Percentiles rank a stretch among this genome's conserved stretches.
phyloP scores from a whole-genome alignment of 2,113 vertebrate species.

The Irena cyanogastra region DNA sequence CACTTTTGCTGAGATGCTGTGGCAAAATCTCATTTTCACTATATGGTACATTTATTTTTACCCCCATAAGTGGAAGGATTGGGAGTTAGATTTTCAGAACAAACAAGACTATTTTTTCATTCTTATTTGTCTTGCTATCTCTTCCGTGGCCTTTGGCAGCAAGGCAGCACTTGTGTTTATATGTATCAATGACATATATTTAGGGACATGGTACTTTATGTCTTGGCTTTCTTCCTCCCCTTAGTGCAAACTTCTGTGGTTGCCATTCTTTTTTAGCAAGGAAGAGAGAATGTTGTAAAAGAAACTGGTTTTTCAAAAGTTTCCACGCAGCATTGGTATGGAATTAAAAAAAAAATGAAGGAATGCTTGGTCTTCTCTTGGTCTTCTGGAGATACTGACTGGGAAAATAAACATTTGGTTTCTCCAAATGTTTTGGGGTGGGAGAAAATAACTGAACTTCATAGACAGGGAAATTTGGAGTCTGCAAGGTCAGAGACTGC shows the following conservation, averaged over 20 bases:
- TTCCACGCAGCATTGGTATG: background rate
- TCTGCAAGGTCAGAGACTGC: background rate
- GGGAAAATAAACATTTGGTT: background rate
- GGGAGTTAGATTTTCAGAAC: background rate
- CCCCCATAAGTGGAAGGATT: background rate
- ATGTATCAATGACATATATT: background rate
- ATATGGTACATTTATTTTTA: background rate
- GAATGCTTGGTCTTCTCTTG: background rate
- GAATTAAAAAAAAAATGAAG: background rate
- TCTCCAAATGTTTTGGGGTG: background rate
- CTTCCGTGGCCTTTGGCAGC: background rate
- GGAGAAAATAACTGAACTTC: background rate
- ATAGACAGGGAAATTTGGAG: background rate
- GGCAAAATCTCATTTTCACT: background rate
- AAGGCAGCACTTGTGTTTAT: background rate
- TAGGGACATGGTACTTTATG: background rate
- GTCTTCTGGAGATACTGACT: background rate
- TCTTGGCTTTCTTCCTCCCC: background rate
- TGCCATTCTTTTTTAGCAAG: background rate
- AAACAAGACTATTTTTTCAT: slow-evolving; percentile 5
- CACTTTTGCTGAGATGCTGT: background rate
- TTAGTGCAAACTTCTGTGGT: background rate
- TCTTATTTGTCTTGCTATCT: slow-evolving; percentile 14
- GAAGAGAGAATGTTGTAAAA: background rate
- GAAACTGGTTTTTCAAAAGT: background rate